These are phyloP conservation scores for Chrysolina oricalcia DNA, from an alignment of 2,888 invertebrate genomes.

Conservation along the genomic window DNA sequence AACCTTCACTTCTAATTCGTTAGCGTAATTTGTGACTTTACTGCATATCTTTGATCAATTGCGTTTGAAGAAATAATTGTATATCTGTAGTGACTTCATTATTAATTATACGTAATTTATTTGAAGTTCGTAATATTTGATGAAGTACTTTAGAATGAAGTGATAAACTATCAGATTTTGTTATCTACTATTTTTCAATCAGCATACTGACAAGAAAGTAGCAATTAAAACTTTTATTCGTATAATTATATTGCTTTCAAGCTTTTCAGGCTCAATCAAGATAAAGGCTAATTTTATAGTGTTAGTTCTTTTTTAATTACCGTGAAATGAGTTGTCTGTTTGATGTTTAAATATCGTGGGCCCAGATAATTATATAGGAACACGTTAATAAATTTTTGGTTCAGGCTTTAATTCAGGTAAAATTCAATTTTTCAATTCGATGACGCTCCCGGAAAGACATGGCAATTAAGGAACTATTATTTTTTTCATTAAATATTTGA, in stretches of 20 bases:
- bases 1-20: no score
- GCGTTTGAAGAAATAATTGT: not conserved
- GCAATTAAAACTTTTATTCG: slow-evolving; percentile 27
- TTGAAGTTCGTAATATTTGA: slow-evolving; percentile 49
- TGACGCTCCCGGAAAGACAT: not conserved
- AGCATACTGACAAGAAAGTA: slow-evolving; percentile 42
- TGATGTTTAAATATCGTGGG: slow-evolving; percentile 1
- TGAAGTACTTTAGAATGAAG: slow-evolving; percentile 53
- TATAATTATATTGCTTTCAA: slow-evolving; percentile 18
- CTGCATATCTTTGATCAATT: not conserved
- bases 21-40: no score
- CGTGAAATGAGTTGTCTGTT: slow-evolving; percentile 22
- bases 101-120: slow-evolving; percentile 11
- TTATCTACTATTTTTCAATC: slow-evolving; percentile 55
- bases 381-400: not conserved
- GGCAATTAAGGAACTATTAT: not conserved
- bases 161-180: slow-evolving; percentile 53
- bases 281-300: slow-evolving; percentile 21
- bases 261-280: slow-evolving; percentile 24
- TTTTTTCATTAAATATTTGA: not conserved
- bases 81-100: not conserved
- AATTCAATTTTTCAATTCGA: not conserved
- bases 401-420: not conserved
- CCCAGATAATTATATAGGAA: not conserved
- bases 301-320: slow-evolving; percentile 24